Conservation (phyloP, 2,888 invertebrate genomes). For the Pandemis corylana region DNA sequence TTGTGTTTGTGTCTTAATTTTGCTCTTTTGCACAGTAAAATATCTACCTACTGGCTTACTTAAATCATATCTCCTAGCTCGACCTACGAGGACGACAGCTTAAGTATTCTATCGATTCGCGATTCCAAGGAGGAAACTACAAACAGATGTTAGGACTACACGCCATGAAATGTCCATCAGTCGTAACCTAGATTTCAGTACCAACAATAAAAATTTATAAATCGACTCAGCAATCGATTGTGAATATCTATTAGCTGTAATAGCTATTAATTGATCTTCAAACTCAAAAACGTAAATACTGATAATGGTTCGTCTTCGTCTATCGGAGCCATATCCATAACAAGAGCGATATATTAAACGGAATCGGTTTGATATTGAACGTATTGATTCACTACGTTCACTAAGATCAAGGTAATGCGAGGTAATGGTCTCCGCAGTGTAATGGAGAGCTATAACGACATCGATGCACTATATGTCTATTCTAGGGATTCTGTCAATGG, state of each 20-base stretch:
- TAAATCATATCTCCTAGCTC: too few relatives aligned
- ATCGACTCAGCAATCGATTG: too few relatives aligned
- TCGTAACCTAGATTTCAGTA: neutral
- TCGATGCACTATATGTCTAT: constrained; percentile 26
- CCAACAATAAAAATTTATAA: too few relatives aligned
- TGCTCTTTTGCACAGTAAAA: too few relatives aligned
- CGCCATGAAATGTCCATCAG: neutral
- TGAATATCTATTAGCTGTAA: too few relatives aligned
- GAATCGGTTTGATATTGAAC: neutral
- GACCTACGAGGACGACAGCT: too few relatives aligned
- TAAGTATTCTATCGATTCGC: neutral
- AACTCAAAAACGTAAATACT: neutral
- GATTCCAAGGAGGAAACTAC: neutral
- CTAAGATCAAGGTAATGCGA: constrained; percentile 5
- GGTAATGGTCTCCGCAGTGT: constrained; percentile 4
- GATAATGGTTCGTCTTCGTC: neutral
- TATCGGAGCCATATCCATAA: neutral
- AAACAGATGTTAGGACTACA: neutral
- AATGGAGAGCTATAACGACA: constrained; percentile 14
- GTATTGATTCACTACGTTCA: constrained; percentile 22
- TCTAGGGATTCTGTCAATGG: constrained; percentile 25
- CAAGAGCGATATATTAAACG: neutral
- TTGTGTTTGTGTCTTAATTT: too few relatives aligned
- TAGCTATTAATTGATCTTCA: too few relatives aligned
- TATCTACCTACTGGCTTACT: too few relatives aligned